Evolutionary conservation across 1,140 invertebrate genomes (phyloP).

Genomic region (Orius insidiosus): DNA sequence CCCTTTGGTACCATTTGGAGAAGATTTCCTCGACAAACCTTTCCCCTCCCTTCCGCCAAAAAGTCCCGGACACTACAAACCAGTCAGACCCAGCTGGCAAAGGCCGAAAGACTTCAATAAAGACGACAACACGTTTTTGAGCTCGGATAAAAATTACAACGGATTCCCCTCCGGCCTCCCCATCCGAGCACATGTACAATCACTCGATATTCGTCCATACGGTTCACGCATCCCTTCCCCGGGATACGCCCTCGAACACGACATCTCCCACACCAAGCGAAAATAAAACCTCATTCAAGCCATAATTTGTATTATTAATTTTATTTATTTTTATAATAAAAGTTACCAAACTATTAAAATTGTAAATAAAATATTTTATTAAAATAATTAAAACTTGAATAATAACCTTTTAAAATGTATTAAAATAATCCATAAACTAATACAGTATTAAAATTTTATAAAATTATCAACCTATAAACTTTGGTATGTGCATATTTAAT

Average conservation of each 20-base stretch:
- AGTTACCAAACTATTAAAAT: background rate
- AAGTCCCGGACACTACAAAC: conserved; percentile 1
- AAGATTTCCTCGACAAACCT: conserved; percentile 17
- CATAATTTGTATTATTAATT: background rate
- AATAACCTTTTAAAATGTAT: too few relatives aligned
- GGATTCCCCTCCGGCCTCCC: conserved; percentile 38
- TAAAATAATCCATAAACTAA: too few relatives aligned
- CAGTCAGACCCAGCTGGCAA: background rate
- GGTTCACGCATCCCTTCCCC: conserved; percentile 38
- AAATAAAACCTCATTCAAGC: background rate
- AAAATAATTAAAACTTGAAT: too few relatives aligned
- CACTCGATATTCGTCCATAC: conserved; percentile 46
- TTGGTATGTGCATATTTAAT: too few relatives aligned
- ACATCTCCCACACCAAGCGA: background rate
- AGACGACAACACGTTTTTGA: conserved; percentile 12
- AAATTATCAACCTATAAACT: too few relatives aligned
- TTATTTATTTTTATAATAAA: background rate
- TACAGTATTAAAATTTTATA: too few relatives aligned
- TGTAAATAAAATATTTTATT: background rate
- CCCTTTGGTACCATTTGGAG: conserved; percentile 7
- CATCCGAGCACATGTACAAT: conserved; percentile 50
- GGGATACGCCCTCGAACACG: conserved; percentile 21
- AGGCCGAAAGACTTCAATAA: background rate
- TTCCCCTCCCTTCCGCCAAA: conserved; percentile 14
- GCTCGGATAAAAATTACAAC: conserved; percentile 17